Evolutionary conservation across 2,113 vertebrate genomes (phyloP).

Genomic region (Poeciliopsis occidentalis): DNA sequence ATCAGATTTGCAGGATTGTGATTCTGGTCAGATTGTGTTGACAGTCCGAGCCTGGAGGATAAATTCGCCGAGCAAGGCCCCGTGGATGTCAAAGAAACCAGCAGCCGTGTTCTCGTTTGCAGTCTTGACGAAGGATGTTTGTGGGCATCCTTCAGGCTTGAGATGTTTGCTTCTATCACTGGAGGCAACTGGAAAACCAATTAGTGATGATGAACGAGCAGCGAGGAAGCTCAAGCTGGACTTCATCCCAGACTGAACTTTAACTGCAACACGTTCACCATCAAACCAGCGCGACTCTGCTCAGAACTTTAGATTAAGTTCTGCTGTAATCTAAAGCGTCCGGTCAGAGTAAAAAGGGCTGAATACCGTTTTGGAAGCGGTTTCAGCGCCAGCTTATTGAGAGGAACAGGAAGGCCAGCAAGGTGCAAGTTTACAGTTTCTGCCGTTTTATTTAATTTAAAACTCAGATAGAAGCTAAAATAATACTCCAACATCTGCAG

Average conservation of each 20-base stretch:
- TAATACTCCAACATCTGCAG: conserved; percentile 17
- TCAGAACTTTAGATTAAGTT: background rate
- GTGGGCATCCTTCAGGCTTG: background rate
- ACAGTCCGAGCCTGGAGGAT: conserved; percentile 12
- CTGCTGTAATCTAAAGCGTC: conserved; percentile 5
- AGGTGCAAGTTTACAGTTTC: no score
- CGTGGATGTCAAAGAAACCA: background rate
- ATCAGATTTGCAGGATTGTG: conserved; percentile 5
- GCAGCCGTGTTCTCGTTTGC: background rate
- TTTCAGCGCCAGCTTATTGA: conserved; percentile 75
- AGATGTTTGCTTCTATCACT: background rate
- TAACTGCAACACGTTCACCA: background rate
- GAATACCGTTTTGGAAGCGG: conserved; percentile 51
- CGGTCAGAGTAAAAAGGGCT: conserved; percentile 41
- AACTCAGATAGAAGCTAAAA: conserved; percentile 31
- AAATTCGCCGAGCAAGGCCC: background rate
- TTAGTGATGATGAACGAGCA: background rate
- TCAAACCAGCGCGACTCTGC: background rate
- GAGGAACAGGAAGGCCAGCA: conserved; percentile 75
- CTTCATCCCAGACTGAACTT: background rate
- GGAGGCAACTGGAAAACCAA: background rate
- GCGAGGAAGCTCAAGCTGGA: background rate
- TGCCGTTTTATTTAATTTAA: background rate
- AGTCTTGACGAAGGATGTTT: background rate
- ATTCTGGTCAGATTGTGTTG: background rate